Evolutionary conservation across 2,888 invertebrate species (phyloP).

Genomic region (Cybosia mesomella): DNA sequence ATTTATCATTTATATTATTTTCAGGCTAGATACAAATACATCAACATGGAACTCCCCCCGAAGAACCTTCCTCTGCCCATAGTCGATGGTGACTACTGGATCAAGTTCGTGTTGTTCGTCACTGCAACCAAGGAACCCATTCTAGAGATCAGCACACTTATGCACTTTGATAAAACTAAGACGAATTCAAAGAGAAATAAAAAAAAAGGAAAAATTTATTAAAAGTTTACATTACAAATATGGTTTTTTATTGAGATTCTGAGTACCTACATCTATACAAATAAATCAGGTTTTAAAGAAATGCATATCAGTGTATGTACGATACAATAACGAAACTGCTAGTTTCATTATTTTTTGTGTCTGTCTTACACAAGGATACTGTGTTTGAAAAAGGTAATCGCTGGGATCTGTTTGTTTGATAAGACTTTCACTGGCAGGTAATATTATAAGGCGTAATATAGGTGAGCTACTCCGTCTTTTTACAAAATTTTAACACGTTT

Average conservation of each 20-base stretch:
- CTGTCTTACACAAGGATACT: too few relatives aligned
- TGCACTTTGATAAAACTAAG: conserved; percentile 41
- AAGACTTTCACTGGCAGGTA: too few relatives aligned
- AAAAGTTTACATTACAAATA: neutral
- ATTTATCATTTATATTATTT: neutral
- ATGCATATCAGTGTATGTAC: too few relatives aligned
- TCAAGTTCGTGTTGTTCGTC: conserved; percentile 34
- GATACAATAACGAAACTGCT: too few relatives aligned
- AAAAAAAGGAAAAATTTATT: conserved; percentile 22
- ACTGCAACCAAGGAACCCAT: conserved; percentile 49
- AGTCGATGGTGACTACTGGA: conserved; percentile 49
- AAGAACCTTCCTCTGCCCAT: conserved; percentile 56
- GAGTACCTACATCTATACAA: too few relatives aligned
- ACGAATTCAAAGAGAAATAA: conserved; percentile 23
- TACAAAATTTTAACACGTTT: too few relatives aligned
- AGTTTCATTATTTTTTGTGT: too few relatives aligned
- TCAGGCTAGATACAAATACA: conserved; percentile 49
- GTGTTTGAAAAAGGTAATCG: too few relatives aligned
- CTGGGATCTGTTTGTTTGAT: too few relatives aligned
- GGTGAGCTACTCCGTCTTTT: too few relatives aligned
- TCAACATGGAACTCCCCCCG: conserved; percentile 58
- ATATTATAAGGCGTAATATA: too few relatives aligned
- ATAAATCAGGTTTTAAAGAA: too few relatives aligned
- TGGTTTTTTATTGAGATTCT: neutral
- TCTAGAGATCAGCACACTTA: conserved; percentile 25